These are phyloP conservation scores for Tuberolachnus salignus DNA, from an alignment of 2,888 invertebrate genomes.

Conservation along the genomic window DNA sequence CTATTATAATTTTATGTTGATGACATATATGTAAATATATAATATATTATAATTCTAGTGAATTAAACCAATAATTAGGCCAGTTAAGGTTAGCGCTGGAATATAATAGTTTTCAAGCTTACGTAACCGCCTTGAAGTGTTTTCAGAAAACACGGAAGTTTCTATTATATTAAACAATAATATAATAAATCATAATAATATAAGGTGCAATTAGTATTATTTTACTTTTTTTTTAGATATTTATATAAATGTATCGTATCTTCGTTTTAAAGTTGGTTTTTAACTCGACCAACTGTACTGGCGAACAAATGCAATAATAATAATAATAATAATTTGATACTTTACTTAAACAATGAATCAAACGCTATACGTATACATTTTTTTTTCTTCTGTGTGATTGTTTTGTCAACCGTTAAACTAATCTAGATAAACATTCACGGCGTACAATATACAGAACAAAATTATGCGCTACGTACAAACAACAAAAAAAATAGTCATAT, in stretches of 20 bases:
- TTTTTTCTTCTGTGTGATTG: neutral
- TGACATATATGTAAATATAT: neutral
- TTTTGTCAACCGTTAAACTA: neutral
- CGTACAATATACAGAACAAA: too few species aligned
- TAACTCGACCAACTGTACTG: too few species aligned
- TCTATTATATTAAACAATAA: neutral
- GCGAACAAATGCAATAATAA: conserved; percentile 12
- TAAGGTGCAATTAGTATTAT: too few species aligned
- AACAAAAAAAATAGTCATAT: neutral
- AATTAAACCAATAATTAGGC: neutral
- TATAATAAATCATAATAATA: too few species aligned
- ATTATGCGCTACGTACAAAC: too few species aligned
- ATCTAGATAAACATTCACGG: too few species aligned
- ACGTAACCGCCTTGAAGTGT: neutral
- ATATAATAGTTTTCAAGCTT: neutral
- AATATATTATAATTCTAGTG: neutral
- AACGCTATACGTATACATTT: neutral
- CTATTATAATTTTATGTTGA: neutral
- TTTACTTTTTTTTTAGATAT: neutral
- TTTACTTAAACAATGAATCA: neutral
- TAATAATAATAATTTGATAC: neutral
- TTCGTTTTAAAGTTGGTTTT: neutral
- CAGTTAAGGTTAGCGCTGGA: neutral
- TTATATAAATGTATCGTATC: neutral
- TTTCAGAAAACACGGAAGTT: conserved; percentile 16